Percentiles rank a stretch among this genome's conserved stretches.
These are phyloP conservation scores for Thaleichthys pacificus DNA, from an alignment of 2,797 vertebrate genomes.

Conservation along the genomic window DNA sequence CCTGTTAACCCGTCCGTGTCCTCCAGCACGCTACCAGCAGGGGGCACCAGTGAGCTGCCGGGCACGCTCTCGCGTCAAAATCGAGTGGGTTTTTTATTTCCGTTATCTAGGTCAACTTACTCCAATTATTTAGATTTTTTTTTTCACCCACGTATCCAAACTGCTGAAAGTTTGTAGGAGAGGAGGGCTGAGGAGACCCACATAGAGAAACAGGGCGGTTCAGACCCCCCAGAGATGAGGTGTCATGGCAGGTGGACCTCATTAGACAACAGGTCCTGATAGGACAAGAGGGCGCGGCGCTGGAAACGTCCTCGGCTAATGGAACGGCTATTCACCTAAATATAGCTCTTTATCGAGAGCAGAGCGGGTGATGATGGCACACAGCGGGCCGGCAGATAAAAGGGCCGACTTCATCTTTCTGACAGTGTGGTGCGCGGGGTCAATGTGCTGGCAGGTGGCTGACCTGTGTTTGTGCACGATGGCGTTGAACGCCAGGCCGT, in stretches of 20 bases:
- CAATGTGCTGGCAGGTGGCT: constrained; percentile 49
- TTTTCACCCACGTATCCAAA: constrained; percentile 32
- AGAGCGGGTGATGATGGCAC: neutral
- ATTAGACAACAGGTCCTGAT: constrained; percentile 4
- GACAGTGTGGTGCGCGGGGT: constrained; percentile 10
- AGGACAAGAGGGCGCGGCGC: constrained; percentile 5
- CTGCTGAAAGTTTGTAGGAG: constrained; percentile 42
- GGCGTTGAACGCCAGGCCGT: constrained; percentile 92
- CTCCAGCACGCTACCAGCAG: constrained; percentile 47
- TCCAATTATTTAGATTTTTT: constrained; percentile 48
- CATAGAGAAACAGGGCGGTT: constrained; percentile 21
- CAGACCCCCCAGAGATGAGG: constrained; percentile 43
- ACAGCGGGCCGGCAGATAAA: neutral
- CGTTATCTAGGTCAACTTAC: constrained; percentile 74
- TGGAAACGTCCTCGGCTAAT: constrained; percentile 13
- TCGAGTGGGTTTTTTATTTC: constrained; percentile 66
- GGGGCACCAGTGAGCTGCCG: constrained; percentile 55
- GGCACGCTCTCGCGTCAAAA: constrained; percentile 35
- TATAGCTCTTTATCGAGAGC: constrained; percentile 1
- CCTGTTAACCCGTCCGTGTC: neutral
- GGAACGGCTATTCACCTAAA: neutral
- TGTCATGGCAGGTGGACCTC: constrained; percentile 28
- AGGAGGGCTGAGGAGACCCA: constrained; percentile 27
- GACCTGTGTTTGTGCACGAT: constrained; percentile 96
- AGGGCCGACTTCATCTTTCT: neutral